Conservation (phyloP, 2,113 vertebrate species). For the Opisthocomus hoazin region DNA sequence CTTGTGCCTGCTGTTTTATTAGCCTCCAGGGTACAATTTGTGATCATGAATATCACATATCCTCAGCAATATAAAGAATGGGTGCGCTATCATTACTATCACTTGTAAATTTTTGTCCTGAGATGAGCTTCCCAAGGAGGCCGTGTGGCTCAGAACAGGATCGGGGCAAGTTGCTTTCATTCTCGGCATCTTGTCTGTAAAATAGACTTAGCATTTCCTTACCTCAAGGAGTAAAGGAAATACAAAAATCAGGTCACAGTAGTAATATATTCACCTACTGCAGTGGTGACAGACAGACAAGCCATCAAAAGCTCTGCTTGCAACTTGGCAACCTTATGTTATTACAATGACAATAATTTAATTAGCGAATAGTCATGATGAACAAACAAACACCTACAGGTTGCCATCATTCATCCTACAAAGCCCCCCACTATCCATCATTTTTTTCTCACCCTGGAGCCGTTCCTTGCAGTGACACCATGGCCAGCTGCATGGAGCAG, state of each 20-base stretch:
- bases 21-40: background rate
- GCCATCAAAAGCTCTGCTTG: background rate
- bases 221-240: background rate
- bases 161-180: background rate
- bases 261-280: background rate
- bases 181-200: background rate
- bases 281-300: background rate
- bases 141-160: background rate
- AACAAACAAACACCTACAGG: background rate
- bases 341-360: background rate
- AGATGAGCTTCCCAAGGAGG: background rate
- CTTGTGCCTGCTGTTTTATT: background rate
- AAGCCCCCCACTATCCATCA: background rate
- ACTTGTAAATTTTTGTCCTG: background rate
- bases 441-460: background rate
- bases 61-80: background rate
- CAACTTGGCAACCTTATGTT: background rate
- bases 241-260: background rate
- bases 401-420: background rate
- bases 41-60: background rate
- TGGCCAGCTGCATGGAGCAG: background rate
- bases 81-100: background rate
- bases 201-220: background rate
- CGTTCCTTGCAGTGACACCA: background rate
- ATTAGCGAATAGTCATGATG: background rate